These are phyloP conservation scores for Epinephelus fuscoguttatus DNA, from an alignment of 2,113 vertebrate genomes.

Conservation along the genomic window DNA sequence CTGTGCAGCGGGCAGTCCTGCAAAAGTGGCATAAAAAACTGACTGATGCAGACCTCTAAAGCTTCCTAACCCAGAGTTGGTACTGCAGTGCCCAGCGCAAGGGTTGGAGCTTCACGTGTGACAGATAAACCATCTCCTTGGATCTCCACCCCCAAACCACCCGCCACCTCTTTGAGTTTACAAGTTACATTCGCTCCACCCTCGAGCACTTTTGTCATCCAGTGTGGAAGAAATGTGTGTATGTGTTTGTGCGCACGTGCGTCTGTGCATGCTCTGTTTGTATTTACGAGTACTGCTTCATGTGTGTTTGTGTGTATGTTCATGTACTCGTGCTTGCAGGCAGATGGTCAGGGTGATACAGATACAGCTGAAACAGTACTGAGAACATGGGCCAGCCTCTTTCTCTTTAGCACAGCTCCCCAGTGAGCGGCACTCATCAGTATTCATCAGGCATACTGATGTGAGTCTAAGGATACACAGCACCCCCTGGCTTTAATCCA, in stretches of 20 bases:
- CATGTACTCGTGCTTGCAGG: constrained; percentile 66
- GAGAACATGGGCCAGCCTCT: constrained; percentile 71
- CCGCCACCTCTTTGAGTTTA: constrained; percentile 39
- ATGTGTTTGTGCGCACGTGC: not conserved
- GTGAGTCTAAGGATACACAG: constrained; percentile 72
- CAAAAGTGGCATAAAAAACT: constrained; percentile 1
- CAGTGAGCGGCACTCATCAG: constrained; percentile 65
- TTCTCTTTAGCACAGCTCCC: constrained; percentile 75
- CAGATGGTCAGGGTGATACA: constrained; percentile 80
- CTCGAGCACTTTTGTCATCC: constrained; percentile 73
- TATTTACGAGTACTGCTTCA: constrained; percentile 1
- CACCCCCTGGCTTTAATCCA: constrained; percentile 79
- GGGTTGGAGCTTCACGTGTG: constrained; percentile 26
- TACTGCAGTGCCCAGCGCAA: constrained; percentile 4
- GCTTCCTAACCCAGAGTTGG: constrained; percentile 8
- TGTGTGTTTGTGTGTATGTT: constrained; percentile 31
- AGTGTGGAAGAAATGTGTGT: constrained; percentile 28
- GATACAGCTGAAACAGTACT: constrained; percentile 72
- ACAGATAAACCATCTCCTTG: constrained; percentile 62
- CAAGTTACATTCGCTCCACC: constrained; percentile 69
- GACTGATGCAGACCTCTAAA: constrained; percentile 31
- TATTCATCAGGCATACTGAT: constrained; percentile 66
- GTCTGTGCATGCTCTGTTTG: constrained; percentile 15
- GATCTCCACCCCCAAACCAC: constrained; percentile 38
- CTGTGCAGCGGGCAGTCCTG: constrained; percentile 36